A percentile compares a stretch with the other conserved stretches of the same genome.
phyloP scores from a whole-genome alignment of 2,797 vertebrate species.

The Tauraco hartlaubi region DNA sequence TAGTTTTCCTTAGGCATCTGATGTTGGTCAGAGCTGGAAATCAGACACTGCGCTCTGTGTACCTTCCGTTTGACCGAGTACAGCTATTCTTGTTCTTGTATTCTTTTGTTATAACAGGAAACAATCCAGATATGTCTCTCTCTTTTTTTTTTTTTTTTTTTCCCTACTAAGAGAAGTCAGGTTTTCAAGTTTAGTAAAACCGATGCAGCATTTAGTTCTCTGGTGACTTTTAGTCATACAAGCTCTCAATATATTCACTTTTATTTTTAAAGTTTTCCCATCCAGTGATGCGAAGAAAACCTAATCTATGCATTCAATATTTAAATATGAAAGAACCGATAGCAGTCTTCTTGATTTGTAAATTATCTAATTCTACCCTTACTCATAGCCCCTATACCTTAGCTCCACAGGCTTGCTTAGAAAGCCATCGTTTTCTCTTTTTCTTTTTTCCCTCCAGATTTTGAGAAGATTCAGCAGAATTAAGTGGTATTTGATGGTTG shows the following conservation, averaged over 20 bases:
- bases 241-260: neutral
- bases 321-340: neutral
- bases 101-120: constrained; percentile 6
- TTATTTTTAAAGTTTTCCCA: neutral
- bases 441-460: neutral
- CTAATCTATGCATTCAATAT: neutral
- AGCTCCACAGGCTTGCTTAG: neutral
- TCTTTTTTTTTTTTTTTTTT: neutral
- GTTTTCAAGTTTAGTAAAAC: neutral
- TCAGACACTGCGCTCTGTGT: neutral
- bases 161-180: neutral
- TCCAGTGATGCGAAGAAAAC: neutral
- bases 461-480: neutral
- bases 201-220: neutral
- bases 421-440: neutral
- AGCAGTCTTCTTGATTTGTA: neutral
- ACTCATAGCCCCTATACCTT: neutral
- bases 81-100: constrained; percentile 22
- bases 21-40: constrained; percentile 37
- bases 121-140: neutral
- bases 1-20: neutral
- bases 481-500: neutral
- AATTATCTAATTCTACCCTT: neutral
- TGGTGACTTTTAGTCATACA: neutral
- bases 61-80: neutral